Evolutionary conservation across 1,140 invertebrate genomes (phyloP).

Genomic region (Drosophila eugracilis): DNA sequence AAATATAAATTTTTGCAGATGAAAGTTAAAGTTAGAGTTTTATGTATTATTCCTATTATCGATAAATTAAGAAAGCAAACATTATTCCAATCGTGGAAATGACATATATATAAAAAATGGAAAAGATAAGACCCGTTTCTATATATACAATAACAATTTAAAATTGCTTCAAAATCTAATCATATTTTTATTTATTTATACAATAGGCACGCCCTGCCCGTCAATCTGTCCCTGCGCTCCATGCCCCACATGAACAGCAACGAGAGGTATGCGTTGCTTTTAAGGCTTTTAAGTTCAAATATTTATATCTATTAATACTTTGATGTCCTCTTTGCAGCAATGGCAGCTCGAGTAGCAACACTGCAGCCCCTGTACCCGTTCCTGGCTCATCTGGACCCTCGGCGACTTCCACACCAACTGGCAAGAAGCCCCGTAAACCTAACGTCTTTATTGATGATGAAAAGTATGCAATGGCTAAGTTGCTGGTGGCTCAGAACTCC

Average conservation of each 20-base stretch:
- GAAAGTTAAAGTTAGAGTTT: too few species aligned
- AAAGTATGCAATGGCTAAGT: conserved; percentile 82
- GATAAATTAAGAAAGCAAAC: too few species aligned
- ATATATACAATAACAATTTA: background rate
- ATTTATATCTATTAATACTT: background rate
- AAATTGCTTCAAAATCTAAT: background rate
- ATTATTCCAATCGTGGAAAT: background rate
- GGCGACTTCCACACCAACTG: conserved; percentile 44
- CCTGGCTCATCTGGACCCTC: conserved; percentile 19
- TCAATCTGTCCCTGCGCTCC: conserved; percentile 77
- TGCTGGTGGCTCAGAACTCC: conserved; percentile 77
- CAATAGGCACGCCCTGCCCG: conserved; percentile 67
- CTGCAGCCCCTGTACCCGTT: conserved; percentile 20
- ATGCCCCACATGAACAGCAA: conserved; percentile 71
- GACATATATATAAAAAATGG: background rate
- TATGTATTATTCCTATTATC: too few species aligned
- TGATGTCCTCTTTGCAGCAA: conserved; percentile 26
- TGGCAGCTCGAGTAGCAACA: conserved; percentile 63
- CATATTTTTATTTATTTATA: background rate
- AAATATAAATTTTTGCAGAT: too few species aligned
- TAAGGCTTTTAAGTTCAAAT: background rate
- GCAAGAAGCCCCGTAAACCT: conserved; percentile 81
- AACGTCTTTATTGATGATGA: conserved; percentile 84
- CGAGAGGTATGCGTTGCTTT: conserved; percentile 60
- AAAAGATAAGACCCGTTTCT: background rate